These are phyloP conservation scores for Otis tarda DNA, from an alignment of 2,113 vertebrate genomes.

Conservation along the genomic window DNA sequence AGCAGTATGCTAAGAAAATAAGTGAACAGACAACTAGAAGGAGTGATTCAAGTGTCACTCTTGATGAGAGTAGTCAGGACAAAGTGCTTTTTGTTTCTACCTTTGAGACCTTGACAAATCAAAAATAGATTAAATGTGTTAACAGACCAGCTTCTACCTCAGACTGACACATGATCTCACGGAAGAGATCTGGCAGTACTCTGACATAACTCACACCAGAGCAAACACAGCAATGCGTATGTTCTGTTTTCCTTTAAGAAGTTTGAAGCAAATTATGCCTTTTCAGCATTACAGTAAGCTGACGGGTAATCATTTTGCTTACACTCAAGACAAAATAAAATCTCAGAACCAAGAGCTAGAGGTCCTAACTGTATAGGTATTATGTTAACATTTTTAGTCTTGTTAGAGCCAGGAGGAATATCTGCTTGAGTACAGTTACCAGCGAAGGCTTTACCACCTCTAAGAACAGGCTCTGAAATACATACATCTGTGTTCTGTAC, in stretches of 20 bases:
- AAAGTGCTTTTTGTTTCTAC: constrained; percentile 47
- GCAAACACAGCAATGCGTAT: not conserved
- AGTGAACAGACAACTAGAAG: not conserved
- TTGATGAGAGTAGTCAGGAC: not conserved
- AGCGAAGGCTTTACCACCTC: not conserved
- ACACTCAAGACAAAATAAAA: not conserved
- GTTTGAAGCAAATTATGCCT: not conserved
- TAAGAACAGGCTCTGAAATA: not conserved
- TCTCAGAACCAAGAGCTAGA: not conserved
- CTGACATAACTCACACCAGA: not conserved
- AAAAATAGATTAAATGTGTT: constrained; percentile 9
- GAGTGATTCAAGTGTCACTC: constrained; percentile 16
- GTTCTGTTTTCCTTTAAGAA: not conserved
- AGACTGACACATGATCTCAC: not conserved
- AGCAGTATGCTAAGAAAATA: not conserved
- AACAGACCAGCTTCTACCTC: not conserved
- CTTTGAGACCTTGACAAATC: constrained; percentile 10
- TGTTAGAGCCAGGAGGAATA: not conserved
- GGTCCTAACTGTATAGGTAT: not conserved
- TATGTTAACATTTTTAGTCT: not conserved
- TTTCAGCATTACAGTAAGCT: rapidly evolving
- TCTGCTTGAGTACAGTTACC: not conserved
- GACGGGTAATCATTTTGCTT: not conserved
- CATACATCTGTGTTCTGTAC: not conserved
- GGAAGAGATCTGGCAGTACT: not conserved